Conservation (phyloP, 2,797 vertebrate species). For the Knipowitschia caucasica region DNA sequence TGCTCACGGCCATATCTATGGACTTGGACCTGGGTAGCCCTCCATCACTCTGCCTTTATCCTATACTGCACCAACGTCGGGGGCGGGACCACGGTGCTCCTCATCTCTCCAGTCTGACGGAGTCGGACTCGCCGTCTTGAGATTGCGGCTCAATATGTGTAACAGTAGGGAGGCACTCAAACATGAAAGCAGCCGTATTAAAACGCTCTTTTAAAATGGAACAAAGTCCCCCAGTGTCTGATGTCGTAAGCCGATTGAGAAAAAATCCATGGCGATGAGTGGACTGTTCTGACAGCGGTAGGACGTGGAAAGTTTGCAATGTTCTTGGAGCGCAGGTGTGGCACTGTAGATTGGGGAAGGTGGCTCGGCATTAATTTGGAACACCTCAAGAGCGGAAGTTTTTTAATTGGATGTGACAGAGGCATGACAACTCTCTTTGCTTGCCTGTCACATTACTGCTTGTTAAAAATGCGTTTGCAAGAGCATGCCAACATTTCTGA, state of each 20-base stretch:
- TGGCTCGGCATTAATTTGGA: constrained; percentile 14
- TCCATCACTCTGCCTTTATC: constrained; percentile 14
- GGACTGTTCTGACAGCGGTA: constrained; percentile 55
- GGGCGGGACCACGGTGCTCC: constrained; percentile 31
- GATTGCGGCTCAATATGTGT: constrained; percentile 61
- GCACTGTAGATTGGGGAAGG: constrained; percentile 26
- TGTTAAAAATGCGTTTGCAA: constrained; percentile 32
- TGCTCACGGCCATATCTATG: too few species aligned
- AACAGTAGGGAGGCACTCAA: constrained; percentile 72
- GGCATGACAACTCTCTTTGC: constrained; percentile 38
- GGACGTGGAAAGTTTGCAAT: constrained; percentile 29
- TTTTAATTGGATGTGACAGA: constrained; percentile 57
- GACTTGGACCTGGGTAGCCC: neutral
- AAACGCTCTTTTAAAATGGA: constrained; percentile 72
- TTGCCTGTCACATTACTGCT: constrained; percentile 36
- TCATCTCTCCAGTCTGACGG: constrained; percentile 45
- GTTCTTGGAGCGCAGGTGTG: constrained; percentile 39
- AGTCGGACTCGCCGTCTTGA: constrained; percentile 49
- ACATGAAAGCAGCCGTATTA: constrained; percentile 75
- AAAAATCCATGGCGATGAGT: constrained; percentile 67
- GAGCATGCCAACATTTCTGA: constrained; percentile 28
- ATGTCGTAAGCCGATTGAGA: constrained; percentile 81
- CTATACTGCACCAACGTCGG: constrained; percentile 15
- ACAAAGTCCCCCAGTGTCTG: constrained; percentile 69
- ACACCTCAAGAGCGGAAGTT: constrained; percentile 31